Evolutionary conservation across 2,888 invertebrate species (phyloP), one percentile per base, ranked within the genome.

Genomic region (Chrysopilus asiliformis): DNA sequence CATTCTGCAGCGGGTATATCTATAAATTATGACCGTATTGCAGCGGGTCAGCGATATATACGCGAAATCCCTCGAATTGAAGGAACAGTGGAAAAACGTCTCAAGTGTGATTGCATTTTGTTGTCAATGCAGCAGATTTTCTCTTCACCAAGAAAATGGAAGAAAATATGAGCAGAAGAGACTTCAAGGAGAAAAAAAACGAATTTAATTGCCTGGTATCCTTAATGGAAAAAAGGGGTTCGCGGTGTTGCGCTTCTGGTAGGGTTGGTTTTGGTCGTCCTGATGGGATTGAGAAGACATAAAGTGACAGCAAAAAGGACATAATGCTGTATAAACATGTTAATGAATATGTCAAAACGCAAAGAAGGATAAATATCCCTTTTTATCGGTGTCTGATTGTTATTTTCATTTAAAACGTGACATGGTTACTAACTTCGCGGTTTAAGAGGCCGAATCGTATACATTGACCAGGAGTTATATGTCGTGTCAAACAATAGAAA

Each of bases 311-410:
- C 44, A 41, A 48, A 48, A 48, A 47, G 47, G 45, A 48, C 48
- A 48, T 17, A 44, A 45, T 44, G 38, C 46, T 46, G 41, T 44
- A 48, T 48, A 48, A 48, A 47, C 48, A 48, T 46, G 48, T 45
- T 48, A 48, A 48, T 48, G 48, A 48, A 48, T 47, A 48, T 47
- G 48, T 48, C 48, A 48, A 48, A 48, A 48, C 48, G 48, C 46
- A n/a, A n/a, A n/a, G n/a, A 46, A 44, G 46, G 47, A 48, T 48
- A 48, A 48, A 46, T 45, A 48, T 45, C 46, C 46, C 43, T 46
- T 44, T 47, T 47, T 47, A 47, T 47, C 43, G 44, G 43, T 44
- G 38, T 44, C 39, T n/a, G 43, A 48, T 47, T 47, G 45, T 45
- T 47, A 36, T 40, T 22, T 41, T 35, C 34, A 24, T 22, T 19